A percentile compares a stretch with the other conserved stretches of the same genome.
Conservation (phyloP, 35 echinoderm and acorn worm species). For the Stichopus chloronotus region DNA sequence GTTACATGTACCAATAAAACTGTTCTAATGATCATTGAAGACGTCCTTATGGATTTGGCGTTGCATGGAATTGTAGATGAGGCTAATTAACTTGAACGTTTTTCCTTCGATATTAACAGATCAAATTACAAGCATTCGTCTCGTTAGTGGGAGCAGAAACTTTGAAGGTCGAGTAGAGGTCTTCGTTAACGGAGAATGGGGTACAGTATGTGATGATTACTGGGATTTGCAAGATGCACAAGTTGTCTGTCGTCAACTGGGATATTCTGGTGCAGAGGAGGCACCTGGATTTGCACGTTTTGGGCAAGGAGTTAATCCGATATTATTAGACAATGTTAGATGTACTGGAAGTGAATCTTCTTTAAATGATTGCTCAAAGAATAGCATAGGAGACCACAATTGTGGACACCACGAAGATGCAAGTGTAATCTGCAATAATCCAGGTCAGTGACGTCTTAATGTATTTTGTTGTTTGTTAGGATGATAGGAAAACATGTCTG, state of each 20-base stretch:
- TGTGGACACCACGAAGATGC: neutral
- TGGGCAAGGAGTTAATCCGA: neutral
- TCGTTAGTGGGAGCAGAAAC: neutral
- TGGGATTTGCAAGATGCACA: neutral
- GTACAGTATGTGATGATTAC: neutral
- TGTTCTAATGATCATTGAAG: no score
- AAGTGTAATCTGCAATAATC: no score
- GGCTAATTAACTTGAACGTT: no score
- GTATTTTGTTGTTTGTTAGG: no score
- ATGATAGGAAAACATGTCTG: no score
- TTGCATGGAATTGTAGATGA: neutral
- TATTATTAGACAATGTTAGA: neutral
- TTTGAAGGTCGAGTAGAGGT: neutral
- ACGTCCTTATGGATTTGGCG: neutral
- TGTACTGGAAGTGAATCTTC: no score
- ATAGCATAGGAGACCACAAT: no score
- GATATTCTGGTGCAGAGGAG: neutral
- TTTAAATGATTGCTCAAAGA: no score
- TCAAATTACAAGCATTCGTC: neutral
- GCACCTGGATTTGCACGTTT: neutral
- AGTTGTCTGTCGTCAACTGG: neutral
- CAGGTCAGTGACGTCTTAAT: no score
- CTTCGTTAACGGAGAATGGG: neutral
- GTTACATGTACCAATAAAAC: neutral
- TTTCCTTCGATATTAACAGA: no score